Evolutionary conservation across 1,140 invertebrate species (phyloP), one percentile per base, ranked within the genome.

Genomic region (Leptestheria dahalacensis): DNA sequence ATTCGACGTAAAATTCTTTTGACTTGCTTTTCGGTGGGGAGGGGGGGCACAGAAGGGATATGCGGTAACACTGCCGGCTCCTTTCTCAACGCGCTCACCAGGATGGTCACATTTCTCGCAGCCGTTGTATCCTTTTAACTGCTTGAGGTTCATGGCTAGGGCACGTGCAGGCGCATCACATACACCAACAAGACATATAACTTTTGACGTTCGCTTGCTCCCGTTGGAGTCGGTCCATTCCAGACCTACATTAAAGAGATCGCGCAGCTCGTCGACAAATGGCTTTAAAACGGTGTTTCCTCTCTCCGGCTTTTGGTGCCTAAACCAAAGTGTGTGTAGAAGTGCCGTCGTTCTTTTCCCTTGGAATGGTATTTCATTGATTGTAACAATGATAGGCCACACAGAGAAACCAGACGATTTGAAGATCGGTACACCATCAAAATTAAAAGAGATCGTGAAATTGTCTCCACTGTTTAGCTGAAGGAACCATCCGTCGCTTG

Each of bases 391-490:
- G 10, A 72, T 57, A 25, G 69, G 68, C 68, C 69, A 72, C 48
- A 68, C 60, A 55, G 64, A 65, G 21, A 65, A 61, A 62, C 65
- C 62, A 15, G 68, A 69, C 0, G 68, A 71, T 60, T 69, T 68
- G 46, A 70, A 70, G 9, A 70, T 63, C 3, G 68, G 66, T 25
- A 69, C 61, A 0, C 68, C 69, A 55, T 72, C 69, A 9, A 41
- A 6, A 15, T 41, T 41, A 15, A 41, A 41, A 15, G 33, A 9
- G 15, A 41, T 6, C 6, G 33, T 9, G 33, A 41, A 15, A 15
- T 41, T 41, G 6, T 41, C 15, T 15, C 33, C 33, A 15, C 33
- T 41, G 33, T 9, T 9, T 9, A 41, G 15, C 33, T 41, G n/a
- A n/a, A n/a, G n/a, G n/a, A n/a, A n/a, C n/a, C n/a, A n/a, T n/a